These are phyloP conservation scores for Ataeniobius toweri DNA, from an alignment of 2,797 vertebrate species.

Conservation along the genomic window DNA sequence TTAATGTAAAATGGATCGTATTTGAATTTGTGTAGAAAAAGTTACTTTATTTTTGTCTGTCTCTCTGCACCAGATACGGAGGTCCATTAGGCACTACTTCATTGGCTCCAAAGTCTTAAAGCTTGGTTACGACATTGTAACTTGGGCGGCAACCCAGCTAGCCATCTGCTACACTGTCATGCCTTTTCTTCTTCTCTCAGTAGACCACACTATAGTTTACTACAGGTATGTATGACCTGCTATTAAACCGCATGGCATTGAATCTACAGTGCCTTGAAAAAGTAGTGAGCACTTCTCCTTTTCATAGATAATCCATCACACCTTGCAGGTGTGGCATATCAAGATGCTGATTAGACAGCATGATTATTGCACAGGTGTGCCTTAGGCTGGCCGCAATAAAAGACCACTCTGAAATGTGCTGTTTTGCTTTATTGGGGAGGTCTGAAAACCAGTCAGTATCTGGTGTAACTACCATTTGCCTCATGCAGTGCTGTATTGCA, in stretches of 20 bases:
- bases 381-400: too few species aligned
- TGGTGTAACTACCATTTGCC: too few species aligned
- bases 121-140: slow-evolving; percentile 83
- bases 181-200: slow-evolving; percentile 90
- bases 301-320: too few species aligned
- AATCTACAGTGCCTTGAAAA: neutral
- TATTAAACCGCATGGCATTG: neutral
- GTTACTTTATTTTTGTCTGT: neutral
- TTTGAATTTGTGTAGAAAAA: neutral
- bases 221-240: slow-evolving; percentile 83
- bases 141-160: slow-evolving; percentile 90
- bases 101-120: slow-evolving; percentile 80
- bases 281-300: too few species aligned
- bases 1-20: neutral
- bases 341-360: too few species aligned
- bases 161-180: slow-evolving; percentile 91
- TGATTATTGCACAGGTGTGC: too few species aligned
- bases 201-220: slow-evolving; percentile 84
- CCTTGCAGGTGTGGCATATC: too few species aligned
- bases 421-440: too few species aligned
- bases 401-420: too few species aligned
- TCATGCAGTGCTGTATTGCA: too few species aligned
- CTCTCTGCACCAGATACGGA: slow-evolving; percentile 82
- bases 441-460: too few species aligned
- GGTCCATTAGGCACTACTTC: slow-evolving; percentile 84